Conservation (phyloP, 2,113 vertebrate genomes). For the Dicerorhinus sumatrensis region DNA sequence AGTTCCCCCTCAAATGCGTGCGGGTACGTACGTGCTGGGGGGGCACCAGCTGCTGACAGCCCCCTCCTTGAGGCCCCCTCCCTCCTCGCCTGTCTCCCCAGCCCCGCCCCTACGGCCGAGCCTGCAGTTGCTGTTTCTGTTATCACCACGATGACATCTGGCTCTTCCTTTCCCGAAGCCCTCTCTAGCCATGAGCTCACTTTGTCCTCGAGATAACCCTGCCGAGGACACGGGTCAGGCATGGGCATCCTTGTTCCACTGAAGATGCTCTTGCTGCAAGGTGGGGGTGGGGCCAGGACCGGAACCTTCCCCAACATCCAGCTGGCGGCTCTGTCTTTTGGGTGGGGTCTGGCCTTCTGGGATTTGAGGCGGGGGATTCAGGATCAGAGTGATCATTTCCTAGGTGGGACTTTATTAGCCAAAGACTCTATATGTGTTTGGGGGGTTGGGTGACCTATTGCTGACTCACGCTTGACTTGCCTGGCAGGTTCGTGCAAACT, state of each 20-base stretch:
- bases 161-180: background rate
- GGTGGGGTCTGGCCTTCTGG: background rate
- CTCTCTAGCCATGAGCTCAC: background rate
- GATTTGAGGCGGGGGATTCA: accelerated
- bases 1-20: slow-evolving; percentile 90
- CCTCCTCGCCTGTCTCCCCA: background rate
- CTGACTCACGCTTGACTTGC: background rate
- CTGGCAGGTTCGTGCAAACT: background rate
- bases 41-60: accelerated
- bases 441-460: background rate
- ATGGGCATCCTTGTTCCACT: accelerated
- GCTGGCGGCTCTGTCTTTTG: background rate
- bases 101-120: accelerated
- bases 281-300: background rate
- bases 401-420: background rate
- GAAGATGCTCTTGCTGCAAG: background rate
- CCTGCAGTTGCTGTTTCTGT: background rate
- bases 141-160: accelerated
- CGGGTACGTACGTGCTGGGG: slow-evolving; percentile 87
- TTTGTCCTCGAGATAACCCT: background rate
- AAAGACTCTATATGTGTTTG: background rate
- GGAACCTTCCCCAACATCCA: background rate
- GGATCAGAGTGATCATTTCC: background rate
- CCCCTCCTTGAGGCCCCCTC: background rate
- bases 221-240: accelerated